phyloP scores from a whole-genome alignment of 2,888 invertebrate species.

The Scelioninae gen. 1 region DNA sequence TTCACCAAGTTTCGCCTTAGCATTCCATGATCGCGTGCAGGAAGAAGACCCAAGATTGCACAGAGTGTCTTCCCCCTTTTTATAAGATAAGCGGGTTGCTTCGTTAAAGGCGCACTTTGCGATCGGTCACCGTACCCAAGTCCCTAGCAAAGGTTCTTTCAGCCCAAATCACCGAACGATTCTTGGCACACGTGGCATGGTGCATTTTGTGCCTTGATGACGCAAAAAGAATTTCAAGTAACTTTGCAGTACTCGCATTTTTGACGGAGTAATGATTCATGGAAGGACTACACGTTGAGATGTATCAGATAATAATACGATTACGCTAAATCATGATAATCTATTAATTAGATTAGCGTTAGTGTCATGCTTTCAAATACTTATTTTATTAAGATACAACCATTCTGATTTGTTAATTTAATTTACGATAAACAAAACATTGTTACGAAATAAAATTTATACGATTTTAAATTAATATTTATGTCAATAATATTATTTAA shows the following conservation, averaged over 20 bases:
- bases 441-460: too few relatives aligned
- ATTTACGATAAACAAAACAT: background rate
- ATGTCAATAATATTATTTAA: too few relatives aligned
- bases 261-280: conserved; percentile 45
- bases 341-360: conserved; percentile 51
- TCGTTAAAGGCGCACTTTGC: conserved; percentile 65
- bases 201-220: conserved; percentile 31
- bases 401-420: conserved; percentile 13
- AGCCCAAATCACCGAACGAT: conserved; percentile 42
- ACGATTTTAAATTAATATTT: too few relatives aligned
- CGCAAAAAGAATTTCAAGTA: conserved; percentile 45
- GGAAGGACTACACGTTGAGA: conserved; percentile 27
- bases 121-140: conserved; percentile 66
- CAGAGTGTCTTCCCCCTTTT: conserved; percentile 61
- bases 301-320: conserved; percentile 33
- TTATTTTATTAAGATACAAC: conserved; percentile 21
- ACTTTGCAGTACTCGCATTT: conserved; percentile 50
- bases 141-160: conserved; percentile 33
- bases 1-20: conserved; percentile 13
- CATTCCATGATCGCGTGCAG: conserved; percentile 66
- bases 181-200: conserved; percentile 32
- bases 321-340: conserved; percentile 49
- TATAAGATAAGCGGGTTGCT: conserved; percentile 64
- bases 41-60: conserved; percentile 52
- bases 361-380: conserved; percentile 5